Evolutionary conservation across 2,888 invertebrate species (phyloP), one percentile per base, ranked within the genome.

Genomic region (Nymphalis c-album): DNA sequence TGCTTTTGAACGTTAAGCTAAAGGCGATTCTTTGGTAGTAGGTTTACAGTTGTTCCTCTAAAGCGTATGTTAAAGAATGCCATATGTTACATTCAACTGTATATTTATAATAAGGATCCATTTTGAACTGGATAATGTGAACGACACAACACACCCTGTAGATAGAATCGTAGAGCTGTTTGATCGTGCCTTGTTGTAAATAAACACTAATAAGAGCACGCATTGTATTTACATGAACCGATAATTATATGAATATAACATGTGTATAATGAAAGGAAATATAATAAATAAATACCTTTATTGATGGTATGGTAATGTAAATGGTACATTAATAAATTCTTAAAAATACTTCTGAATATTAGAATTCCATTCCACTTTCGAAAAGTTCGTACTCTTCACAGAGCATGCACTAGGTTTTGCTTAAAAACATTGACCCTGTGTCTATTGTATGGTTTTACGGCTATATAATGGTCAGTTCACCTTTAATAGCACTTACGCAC

Each of bases 401-500:
- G 70, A 73, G 71, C 72, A 71, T 71, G 67, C 64, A 72, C 70
- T 66, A 69, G 58, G 59, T 69, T 68, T 55, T 65, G 62, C 53
- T 69, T 63, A 17, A 10, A 61, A 61, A 68, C 46, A 53, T 60
- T n/a, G 58, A 50, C 71, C 59, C 66, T 66, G 66, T 75, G 63
- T 60, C 69, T 68, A 76, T 74, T 79, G 75, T 66, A 73, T 74
- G 26, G 16, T 46, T 22, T 16, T 57, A 73, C 70, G 71, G 73
- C 72, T 68, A 72, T 68, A 65, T 69, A 63, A 77, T 73, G 75
- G 75, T 73, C 73, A 69, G 74, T 76, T 75, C 77, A 75, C 76
- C 74, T 73, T 74, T 79, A 80, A 72, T 79, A 75, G 79, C 85
- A 87, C 86, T 80, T 79, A 80, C 82, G 85, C 88, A 88, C 85